Percentiles rank a stretch among this genome's conserved stretches.
These are phyloP conservation scores for Cyanocitta stelleri DNA, from an alignment of 2,113 vertebrate genomes.

Conservation along the genomic window DNA sequence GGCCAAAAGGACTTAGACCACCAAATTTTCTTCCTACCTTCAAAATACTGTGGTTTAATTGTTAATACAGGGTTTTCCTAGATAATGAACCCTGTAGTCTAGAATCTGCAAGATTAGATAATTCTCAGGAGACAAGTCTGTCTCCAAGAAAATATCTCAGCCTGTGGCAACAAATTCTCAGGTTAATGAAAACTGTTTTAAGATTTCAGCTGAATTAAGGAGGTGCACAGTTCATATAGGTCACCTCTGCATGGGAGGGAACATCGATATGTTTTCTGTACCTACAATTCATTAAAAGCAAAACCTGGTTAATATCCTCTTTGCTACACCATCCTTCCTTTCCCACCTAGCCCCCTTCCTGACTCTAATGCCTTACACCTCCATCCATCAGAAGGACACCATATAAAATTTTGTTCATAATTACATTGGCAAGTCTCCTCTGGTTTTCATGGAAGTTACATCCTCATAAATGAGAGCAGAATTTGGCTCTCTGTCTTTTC, in stretches of 20 bases:
- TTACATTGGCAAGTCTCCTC: not conserved
- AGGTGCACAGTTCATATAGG: not conserved
- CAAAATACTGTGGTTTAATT: not conserved
- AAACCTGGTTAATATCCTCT: not conserved
- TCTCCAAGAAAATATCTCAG: not conserved
- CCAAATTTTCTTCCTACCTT: not conserved
- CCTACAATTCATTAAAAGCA: slow-evolving; percentile 27
- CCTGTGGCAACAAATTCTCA: not conserved
- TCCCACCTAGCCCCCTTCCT: not conserved
- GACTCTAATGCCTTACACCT: not conserved
- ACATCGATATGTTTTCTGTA: not conserved
- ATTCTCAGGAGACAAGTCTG: not conserved
- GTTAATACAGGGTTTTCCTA: not conserved
- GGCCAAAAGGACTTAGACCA: not conserved
- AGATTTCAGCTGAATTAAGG: slow-evolving; percentile 11
- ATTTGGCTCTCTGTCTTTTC: slow-evolving; percentile 45
- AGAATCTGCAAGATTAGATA: not conserved
- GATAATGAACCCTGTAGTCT: not conserved
- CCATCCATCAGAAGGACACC: not conserved
- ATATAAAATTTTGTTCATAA: not conserved
- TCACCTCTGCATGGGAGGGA: not conserved
- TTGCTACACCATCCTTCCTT: not conserved
- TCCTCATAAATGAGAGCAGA: not conserved
- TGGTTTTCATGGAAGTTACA: not conserved
- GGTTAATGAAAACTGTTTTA: not conserved